A percentile compares a stretch with the other conserved stretches of the same genome.
These are phyloP conservation scores for Monoplex corrugatus DNA, from an alignment of 2,888 invertebrate species.

Conservation along the genomic window DNA sequence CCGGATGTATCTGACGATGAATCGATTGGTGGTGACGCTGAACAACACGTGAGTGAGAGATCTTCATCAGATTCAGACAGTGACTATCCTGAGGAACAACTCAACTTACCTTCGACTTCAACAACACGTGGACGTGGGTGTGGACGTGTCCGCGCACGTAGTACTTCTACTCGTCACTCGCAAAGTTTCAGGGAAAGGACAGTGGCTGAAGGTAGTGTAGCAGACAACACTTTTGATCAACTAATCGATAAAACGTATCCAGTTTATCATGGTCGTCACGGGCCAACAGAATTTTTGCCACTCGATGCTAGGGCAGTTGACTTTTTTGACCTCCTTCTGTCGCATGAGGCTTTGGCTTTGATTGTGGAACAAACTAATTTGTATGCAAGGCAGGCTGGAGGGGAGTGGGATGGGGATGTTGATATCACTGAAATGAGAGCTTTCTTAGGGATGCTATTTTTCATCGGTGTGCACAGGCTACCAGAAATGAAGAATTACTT, in stretches of 20 bases:
- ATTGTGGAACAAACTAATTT: neutral
- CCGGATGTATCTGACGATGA: too few species aligned
- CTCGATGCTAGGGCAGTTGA: neutral
- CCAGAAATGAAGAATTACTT: constrained; percentile 18
- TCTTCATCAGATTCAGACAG: too few species aligned
- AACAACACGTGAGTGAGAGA: too few species aligned
- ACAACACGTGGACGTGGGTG: too few species aligned
- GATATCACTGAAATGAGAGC: neutral
- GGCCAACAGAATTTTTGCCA: neutral
- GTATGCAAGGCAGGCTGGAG: neutral
- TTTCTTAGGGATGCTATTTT: neutral
- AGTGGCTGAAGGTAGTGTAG: too few species aligned
- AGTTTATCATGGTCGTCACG: neutral
- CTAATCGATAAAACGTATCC: neutral
- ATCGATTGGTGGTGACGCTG: too few species aligned
- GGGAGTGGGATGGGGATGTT: neutral
- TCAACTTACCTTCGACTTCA: too few species aligned
- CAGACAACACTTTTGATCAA: neutral
- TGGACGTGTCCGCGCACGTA: too few species aligned
- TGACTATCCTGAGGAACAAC: too few species aligned
- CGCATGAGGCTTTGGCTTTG: neutral
- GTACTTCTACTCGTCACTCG: too few species aligned
- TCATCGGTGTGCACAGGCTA: neutral
- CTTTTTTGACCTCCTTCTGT: neutral
- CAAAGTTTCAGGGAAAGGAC: too few species aligned